These are phyloP conservation scores for Oscheius sp. DNA, from an alignment of 2,888 invertebrate genomes.

Conservation along the genomic window DNA sequence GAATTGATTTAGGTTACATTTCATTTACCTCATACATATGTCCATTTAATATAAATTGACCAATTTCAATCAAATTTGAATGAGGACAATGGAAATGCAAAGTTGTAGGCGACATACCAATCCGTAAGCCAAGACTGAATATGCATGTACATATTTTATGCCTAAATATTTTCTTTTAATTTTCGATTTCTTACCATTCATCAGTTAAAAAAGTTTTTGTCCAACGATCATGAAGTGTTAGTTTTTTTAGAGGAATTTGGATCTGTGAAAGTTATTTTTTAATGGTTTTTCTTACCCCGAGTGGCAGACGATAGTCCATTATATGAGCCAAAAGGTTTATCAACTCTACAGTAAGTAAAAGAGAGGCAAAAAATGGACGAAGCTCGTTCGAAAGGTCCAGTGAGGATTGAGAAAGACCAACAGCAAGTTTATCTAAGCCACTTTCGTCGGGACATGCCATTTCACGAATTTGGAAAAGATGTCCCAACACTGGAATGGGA, in stretches of 20 bases:
- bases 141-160: constrained; percentile 17
- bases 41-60: constrained; percentile 2
- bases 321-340: constrained; percentile 39
- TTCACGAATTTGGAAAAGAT: constrained; percentile 20
- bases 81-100: constrained; percentile 22
- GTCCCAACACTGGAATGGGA: not conserved
- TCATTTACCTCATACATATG: constrained; percentile 10
- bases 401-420: constrained; percentile 13
- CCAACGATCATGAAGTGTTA: constrained; percentile 13
- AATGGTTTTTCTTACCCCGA: constrained; percentile 12
- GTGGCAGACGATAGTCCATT: constrained; percentile 45
- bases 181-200: not conserved
- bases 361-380: constrained; percentile 40
- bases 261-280: not conserved
- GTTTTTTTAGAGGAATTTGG: constrained; percentile 8
- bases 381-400: constrained; percentile 39
- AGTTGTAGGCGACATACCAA: constrained; percentile 8
- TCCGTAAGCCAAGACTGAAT: not conserved
- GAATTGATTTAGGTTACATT: too few species aligned
- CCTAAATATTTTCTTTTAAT: constrained; percentile 1
- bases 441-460: not conserved
- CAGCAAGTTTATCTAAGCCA: not conserved
- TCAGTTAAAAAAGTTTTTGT: not conserved
- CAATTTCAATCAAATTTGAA: constrained; percentile 24
- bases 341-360: constrained; percentile 43